Percentiles rank a stretch among this genome's conserved stretches.
These are phyloP conservation scores for Gari tellinella DNA, from an alignment of 2,888 invertebrate species.

Conservation along the genomic window DNA sequence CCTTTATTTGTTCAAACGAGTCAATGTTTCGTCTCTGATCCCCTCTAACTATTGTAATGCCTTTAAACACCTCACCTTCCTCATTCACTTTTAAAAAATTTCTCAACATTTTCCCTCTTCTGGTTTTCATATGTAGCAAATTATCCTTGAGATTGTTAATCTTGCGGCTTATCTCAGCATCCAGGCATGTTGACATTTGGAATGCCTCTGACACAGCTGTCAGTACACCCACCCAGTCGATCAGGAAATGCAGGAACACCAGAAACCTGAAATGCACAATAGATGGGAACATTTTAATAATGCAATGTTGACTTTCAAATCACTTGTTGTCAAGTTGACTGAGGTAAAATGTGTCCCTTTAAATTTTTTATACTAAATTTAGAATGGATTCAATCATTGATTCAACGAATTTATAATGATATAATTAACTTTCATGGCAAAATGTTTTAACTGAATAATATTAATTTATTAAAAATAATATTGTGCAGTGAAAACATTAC, in stretches of 20 bases:
- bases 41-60: constrained; percentile 1
- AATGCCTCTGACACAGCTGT: constrained; percentile 17
- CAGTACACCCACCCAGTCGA: constrained; percentile 12
- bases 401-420: no score
- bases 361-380: no score
- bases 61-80: constrained; percentile 8
- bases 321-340: background rate
- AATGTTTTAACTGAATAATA: no score
- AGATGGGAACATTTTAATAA: no score
- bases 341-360: background rate
- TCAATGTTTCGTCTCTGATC: constrained; percentile 1
- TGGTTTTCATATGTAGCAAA: constrained; percentile 18
- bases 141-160: constrained; percentile 14
- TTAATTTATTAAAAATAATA: no score
- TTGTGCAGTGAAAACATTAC: no score
- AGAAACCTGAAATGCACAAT: constrained; percentile 21
- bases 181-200: constrained; percentile 9
- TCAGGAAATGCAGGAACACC: constrained; percentile 22
- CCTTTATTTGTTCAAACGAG: constrained; percentile 1
- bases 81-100: background rate
- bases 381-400: no score
- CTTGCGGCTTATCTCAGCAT: constrained; percentile 8
- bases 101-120: constrained; percentile 15
- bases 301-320: no score
- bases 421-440: no score